Evolutionary conservation across 2,113 vertebrate genomes (phyloP), one percentile per base, ranked within the genome.

Genomic region (Paedocypris sp.): DNA sequence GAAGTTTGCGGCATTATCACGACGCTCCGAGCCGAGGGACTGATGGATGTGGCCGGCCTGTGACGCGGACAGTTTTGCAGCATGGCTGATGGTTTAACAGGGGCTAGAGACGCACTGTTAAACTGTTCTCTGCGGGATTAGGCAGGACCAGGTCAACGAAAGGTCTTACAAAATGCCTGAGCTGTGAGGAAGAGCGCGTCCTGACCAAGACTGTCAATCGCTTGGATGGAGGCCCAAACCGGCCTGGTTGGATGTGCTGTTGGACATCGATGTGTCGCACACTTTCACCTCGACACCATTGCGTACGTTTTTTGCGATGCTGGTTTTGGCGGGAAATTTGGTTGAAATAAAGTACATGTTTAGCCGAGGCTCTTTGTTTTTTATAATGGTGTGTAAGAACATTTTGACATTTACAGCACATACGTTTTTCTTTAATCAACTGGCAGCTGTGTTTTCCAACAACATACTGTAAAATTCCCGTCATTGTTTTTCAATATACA

Each of bases 191-290:
- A 38, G 51, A 19, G 4, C 42, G 51, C 6, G 13, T 45, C 12
- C 38, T 43, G 18, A 58, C 32, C 38, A 58, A 61, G 61, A 16
- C 51, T 68, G 47, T 70, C 53, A 63, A 63, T 51, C 45, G 32
- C 48, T 66, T 64, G 66, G 69, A 68, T 29, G 28, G 47, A 56
- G 29, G 45, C 64, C 69, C 63, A 66, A 59, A 32, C 66, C 59
- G 46, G 52, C 47, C 39, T 53, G 39, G 31, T 29, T 59, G 60
- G 47, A 63, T 51, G 53, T 35, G n/a, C 46, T 32, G 28, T 15
- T 6, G 53, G 38, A 56, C 38, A 33, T 49, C 60, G 41, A 28
- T 32, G 29, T 15, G 42, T 59, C 43, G 59, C 39, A 43, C 38
- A 31, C 53, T 31, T 32, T 58, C 39, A 43, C 43, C 25, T 58